A percentile compares a stretch with the other conserved stretches of the same genome.
Evolutionary conservation across 2,888 invertebrate genomes (phyloP).

Genomic region (Mythimna impura): DNA sequence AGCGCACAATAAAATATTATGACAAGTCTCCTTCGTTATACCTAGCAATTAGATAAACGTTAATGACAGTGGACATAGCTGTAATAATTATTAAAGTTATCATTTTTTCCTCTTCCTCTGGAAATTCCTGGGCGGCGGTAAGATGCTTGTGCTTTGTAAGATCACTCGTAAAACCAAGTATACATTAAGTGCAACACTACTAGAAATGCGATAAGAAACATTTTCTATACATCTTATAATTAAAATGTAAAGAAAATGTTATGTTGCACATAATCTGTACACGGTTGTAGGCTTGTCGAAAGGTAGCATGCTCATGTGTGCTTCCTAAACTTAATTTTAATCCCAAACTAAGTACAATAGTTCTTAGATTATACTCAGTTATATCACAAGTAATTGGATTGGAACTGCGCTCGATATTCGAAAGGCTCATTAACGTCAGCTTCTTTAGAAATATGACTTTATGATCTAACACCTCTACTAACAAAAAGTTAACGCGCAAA

Average conservation of each 20-base stretch:
- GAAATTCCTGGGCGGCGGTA: constrained; percentile 75
- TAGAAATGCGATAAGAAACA: not conserved
- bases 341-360: not conserved
- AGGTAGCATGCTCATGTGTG: constrained; percentile 39
- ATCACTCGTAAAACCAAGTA: constrained; percentile 40
- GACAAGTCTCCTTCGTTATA: constrained; percentile 32
- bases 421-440: constrained; percentile 10
- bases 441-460: not conserved
- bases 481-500: constrained; percentile 39
- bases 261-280: not conserved
- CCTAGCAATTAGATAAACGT: constrained; percentile 34
- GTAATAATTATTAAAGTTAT: constrained; percentile 49
- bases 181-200: not conserved
- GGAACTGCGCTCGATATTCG: constrained; percentile 32
- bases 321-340: not conserved
- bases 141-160: constrained; percentile 84
- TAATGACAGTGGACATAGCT: constrained; percentile 24
- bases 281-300: constrained; percentile 5
- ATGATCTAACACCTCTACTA: constrained; percentile 2
- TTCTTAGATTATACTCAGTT: not conserved
- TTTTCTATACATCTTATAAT: not conserved
- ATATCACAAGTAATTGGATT: constrained; percentile 7
- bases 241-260: not conserved
- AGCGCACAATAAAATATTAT: constrained; percentile 64
- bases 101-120: constrained; percentile 73